Base-by-base conservation (phyloP, 2,888 invertebrate species). In the Hirtodrosophila trivittata region DNA sequence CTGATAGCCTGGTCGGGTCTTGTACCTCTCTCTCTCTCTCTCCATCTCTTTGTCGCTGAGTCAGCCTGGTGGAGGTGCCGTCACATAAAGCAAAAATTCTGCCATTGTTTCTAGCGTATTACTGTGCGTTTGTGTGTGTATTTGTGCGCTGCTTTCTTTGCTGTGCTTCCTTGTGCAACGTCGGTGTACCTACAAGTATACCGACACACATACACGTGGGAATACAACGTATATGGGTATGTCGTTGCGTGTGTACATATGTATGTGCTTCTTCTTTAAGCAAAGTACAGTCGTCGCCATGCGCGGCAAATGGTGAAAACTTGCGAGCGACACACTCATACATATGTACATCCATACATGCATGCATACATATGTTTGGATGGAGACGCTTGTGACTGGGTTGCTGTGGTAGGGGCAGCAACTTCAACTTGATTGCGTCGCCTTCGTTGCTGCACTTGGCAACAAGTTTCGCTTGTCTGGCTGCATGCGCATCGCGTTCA, bases 291-390 rank as follows among this genome's bases (percentile, higher is more conserved):
- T 81, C 80, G 84, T 63, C 84, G 77, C 63, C 56, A 55, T 65
- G 54, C 54, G 56, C 71, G 52, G 66, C 75, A 73, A 81, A 82
- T 84, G 80, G 75, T 85, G 82, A 81, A 80, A 83, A 83, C 80
- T 78, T 73, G 77, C 66, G 54, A 78, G 60, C 72, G 43, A 55
- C 66, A 56, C 42, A 62, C 35, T 43, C 38, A 46, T 21, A 37
- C 18, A n/a, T n/a, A 28, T 7, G 10, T 6, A 30, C 8, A 9
- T 2, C 30, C 28, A 38, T 25, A 21, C 12, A 28, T 39, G 46
- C 9, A 18, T 18, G 26, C 55, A 26, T 43, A 12, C 21, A 6
- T 54, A 1, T 58, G 49, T 55, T 33, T 41, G 33, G 13, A 45
- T 45, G 46, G 33, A 47, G 47, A 50, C 49, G 55, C 38, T 66